phyloP scores from a whole-genome alignment of 2,113 vertebrate genomes.

The Aegotheles bennettii region DNA sequence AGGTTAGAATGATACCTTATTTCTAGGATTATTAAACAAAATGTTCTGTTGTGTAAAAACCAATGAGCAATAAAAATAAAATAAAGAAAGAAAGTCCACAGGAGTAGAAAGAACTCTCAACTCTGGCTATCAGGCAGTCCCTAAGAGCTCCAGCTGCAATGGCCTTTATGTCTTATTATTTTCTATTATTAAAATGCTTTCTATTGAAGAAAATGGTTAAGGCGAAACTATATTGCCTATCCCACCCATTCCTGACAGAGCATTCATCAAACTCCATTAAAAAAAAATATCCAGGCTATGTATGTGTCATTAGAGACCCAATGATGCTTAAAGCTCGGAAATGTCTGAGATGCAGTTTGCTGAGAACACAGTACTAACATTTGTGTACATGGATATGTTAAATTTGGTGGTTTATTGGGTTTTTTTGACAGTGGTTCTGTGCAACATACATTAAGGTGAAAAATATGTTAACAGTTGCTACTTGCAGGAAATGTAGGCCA shows the following conservation, averaged over 20 bases:
- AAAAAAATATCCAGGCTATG: neutral
- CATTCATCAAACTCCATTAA: neutral
- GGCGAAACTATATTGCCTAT: neutral
- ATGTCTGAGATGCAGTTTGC: neutral
- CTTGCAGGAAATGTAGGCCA: neutral
- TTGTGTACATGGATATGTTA: neutral
- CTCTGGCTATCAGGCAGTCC: neutral
- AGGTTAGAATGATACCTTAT: neutral
- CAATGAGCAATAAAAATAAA: neutral
- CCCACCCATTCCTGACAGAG: neutral
- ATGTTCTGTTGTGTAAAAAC: neutral
- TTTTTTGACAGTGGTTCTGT: neutral
- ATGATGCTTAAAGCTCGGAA: neutral
- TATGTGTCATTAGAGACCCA: neutral
- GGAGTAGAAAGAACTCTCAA: neutral
- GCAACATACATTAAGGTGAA: neutral
- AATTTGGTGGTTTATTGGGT: neutral
- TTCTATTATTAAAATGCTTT: slow-evolving; percentile 8
- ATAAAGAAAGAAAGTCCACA: neutral
- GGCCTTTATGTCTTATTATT: neutral
- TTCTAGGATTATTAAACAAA: neutral
- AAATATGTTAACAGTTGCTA: neutral
- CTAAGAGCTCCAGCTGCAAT: neutral
- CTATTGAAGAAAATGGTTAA: neutral
- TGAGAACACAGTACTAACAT: neutral